Evolutionary conservation across 2,888 invertebrate species (phyloP), one percentile per base, ranked within the genome.

Genomic region (Pinctada fucata): DNA sequence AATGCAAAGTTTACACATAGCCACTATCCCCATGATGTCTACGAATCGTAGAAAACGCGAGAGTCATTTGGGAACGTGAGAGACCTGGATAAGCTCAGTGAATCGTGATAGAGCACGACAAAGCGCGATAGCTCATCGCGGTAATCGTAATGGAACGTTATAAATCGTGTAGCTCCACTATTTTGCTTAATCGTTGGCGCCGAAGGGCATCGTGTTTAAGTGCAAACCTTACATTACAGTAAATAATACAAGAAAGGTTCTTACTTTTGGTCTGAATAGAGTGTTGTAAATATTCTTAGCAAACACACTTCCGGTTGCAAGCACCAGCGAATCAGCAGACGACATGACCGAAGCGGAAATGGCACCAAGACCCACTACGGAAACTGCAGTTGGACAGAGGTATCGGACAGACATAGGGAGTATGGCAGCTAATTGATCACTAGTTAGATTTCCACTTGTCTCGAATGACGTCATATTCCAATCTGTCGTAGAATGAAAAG

Each of bases 261-360:
- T 52, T 69, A 85, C 85, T 80, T 83, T 72, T 13, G 82, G 82
- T 73, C 83, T 64, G 45, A 85, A 72, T 5, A 82, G 68, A 6
- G 74, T 75, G 66, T 64, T 76, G 65, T 85, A 85, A 45, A 84
- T 77, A 47, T 85, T 85, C 50, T 79, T 80, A 3, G 83, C 76
- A 69, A 85, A 75, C 8, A 84, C 79, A 13, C 82, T 80, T 50
- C 79, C 81, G 2, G 79, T 78, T 2, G 83, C 80, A 50, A 85
- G 74, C 13, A 84, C 79, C 45, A 78, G 75, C 3, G 85, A 85
- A 79, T 85, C 85, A 2, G 84, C 84, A 5, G 85, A 85, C 45
- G 85, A 85, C 85, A 85, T 85, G 16, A 84, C 84, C 2, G 85
- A 84, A 31, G 85, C 85, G 51, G 82, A 79, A 13, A 85, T 75